phyloP scores from a whole-genome alignment of 2,113 vertebrate species.

The Reinhardtius hippoglossoides region DNA sequence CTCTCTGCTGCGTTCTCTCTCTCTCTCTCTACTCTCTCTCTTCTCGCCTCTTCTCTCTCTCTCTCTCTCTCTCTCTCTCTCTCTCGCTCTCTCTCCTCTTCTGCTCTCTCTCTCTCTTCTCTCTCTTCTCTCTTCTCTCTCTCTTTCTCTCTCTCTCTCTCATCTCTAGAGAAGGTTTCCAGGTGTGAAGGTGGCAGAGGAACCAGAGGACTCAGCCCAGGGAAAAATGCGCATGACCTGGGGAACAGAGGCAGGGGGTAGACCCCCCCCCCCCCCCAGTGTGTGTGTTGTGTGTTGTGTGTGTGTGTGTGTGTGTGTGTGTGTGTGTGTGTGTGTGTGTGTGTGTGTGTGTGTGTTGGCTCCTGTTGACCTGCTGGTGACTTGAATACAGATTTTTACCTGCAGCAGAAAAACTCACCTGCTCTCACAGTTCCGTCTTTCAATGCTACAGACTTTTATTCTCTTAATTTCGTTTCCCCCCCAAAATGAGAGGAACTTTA shows the following conservation, averaged over 20 bases:
- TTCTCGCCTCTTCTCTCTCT: no score
- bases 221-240: conserved; percentile 78
- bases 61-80: no score
- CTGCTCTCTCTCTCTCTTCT: no score
- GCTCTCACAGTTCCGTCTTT: background rate
- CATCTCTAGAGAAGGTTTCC: no score
- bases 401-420: background rate
- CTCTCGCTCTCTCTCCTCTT: no score
- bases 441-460: no score
- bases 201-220: conserved; percentile 62
- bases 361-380: conserved; percentile 51
- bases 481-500: background rate
- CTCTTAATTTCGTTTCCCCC: background rate
- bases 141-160: no score
- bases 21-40: no score
- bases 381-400: conserved; percentile 14
- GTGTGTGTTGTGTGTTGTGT: conserved; percentile 40
- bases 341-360: conserved; percentile 45
- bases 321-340: conserved; percentile 41
- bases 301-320: conserved; percentile 48
- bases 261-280: background rate
- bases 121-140: no score
- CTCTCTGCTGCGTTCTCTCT: no score
- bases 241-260: conserved; percentile 58
- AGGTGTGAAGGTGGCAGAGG: conserved; percentile 62